phyloP scores from a whole-genome alignment of 2,888 invertebrate species.

The Epirrita christyi region DNA sequence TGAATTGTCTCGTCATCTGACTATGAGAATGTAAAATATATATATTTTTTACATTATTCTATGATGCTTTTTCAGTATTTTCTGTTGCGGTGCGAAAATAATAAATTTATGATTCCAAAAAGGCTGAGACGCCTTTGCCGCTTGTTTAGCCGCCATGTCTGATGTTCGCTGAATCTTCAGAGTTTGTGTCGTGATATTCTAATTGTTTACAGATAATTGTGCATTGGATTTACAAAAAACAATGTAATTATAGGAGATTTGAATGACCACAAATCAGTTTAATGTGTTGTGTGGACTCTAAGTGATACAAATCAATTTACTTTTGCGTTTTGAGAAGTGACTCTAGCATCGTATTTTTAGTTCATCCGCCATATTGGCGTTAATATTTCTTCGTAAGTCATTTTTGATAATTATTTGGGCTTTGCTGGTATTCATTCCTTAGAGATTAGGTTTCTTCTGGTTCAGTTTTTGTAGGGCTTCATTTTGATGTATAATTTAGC shows the following conservation, averaged over 20 bases:
- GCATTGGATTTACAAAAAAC: conserved; percentile 67
- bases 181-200: conserved; percentile 84
- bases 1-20: conserved; percentile 70
- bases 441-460: conserved; percentile 67
- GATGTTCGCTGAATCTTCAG: conserved; percentile 80
- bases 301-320: conserved; percentile 72
- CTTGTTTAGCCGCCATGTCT: conserved; percentile 83
- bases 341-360: conserved; percentile 85
- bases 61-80: conserved; percentile 74
- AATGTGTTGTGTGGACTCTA: conserved; percentile 74
- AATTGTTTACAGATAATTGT: conserved; percentile 77
- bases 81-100: conserved; percentile 66
- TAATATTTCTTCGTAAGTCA: conserved; percentile 85
- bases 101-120: conserved; percentile 62
- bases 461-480: conserved; percentile 80
- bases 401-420: conserved; percentile 77
- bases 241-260: conserved; percentile 66
- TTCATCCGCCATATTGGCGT: conserved; percentile 89
- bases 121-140: conserved; percentile 74
- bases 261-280: conserved; percentile 67
- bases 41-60: conserved; percentile 64
- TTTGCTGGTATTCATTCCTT: conserved; percentile 66
- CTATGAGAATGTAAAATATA: conserved; percentile 68
- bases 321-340: conserved; percentile 74
- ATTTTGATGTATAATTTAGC: conserved; percentile 58